Evolutionary conservation across 2,797 vertebrate species (phyloP), one percentile per base, ranked within the genome.

Genomic region (Stomatorhinus walkeri): DNA sequence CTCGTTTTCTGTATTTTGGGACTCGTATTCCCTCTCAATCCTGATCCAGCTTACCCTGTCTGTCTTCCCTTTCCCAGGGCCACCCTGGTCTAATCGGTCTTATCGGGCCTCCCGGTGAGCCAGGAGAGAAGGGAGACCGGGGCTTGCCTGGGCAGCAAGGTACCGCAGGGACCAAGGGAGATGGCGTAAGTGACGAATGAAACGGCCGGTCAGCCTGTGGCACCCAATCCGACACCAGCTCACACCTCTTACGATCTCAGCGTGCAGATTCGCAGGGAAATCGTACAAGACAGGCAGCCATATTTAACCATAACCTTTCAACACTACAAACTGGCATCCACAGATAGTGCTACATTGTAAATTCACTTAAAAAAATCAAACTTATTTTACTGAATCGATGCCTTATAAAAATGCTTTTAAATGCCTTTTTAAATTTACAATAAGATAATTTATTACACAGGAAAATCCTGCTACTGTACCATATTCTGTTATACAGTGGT

Each of bases 101-200:
- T 88, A 96, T 97, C 2, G 96, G 96, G 83, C 96, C 96, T 61
- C 94, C 96, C 1, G 96, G 96, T 46, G 96, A 97, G 89, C 24
- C 93, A 0, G 96, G 96, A 90, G 96, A 97, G 92, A 97, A 97
- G 92, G 98, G 98, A 91, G 98, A 99, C 85, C 93, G 98, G 93
- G 98, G 98, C 89, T 95, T 99, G 89, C 98, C 98, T 87, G 98
- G 98, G 88, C 94, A 94, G 52, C 98, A 99, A 91, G 98, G 98
- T 64, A 54, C 95, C 90, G 92, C 91, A 43, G 98, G 98, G 93
- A 93, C 94, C 72, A 99, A 99, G 94, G 98, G 98, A 56, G 98
- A 99, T 81, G 1, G 91, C 89, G 98, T 99, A 92, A 97, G 98
- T 96, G 90, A 64, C 52, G 14, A 72, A 40, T 87, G 51, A 59